A percentile compares a stretch with the other conserved stretches of the same genome.
Evolutionary conservation across 2,888 invertebrate genomes (phyloP).

Genomic region (Polietes domitor): DNA sequence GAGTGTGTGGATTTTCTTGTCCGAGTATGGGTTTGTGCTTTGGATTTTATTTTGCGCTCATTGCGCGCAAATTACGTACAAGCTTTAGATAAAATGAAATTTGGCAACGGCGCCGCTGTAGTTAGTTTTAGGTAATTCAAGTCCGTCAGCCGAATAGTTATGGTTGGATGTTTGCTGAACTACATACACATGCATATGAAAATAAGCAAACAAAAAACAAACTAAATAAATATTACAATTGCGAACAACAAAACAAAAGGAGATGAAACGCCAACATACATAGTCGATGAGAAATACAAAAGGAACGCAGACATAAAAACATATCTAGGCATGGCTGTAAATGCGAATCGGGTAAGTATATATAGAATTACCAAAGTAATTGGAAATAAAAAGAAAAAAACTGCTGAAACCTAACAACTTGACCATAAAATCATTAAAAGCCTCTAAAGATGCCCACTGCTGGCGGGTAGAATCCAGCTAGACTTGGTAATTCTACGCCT

Average conservation of each 20-base stretch:
- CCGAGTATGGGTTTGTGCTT: constrained; percentile 26
- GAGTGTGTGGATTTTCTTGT: constrained; percentile 6
- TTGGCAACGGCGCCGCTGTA: constrained; percentile 55
- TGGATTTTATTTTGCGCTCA: constrained; percentile 61
- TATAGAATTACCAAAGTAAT: neutral
- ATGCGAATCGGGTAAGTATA: neutral
- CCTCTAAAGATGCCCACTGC: neutral
- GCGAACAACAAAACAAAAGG: neutral
- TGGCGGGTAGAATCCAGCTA: neutral
- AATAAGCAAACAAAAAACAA: neutral
- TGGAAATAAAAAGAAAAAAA: neutral
- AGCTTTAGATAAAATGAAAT: constrained; percentile 59
- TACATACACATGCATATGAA: constrained; percentile 4
- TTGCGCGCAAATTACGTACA: constrained; percentile 67
- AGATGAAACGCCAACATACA: constrained; percentile 19
- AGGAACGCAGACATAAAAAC: neutral
- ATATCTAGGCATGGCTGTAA: too few species aligned
- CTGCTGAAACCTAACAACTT: neutral
- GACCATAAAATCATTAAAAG: constrained; percentile 30
- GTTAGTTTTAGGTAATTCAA: constrained; percentile 63
- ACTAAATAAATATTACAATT: constrained; percentile 7
- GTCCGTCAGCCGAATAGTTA: constrained; percentile 59
- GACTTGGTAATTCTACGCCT: constrained; percentile 43
- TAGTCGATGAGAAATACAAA: constrained; percentile 27
- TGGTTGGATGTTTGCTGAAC: constrained; percentile 63